Base-by-base conservation (phyloP, 2,113 vertebrate species). In the Saccopteryx leptura region DNA sequence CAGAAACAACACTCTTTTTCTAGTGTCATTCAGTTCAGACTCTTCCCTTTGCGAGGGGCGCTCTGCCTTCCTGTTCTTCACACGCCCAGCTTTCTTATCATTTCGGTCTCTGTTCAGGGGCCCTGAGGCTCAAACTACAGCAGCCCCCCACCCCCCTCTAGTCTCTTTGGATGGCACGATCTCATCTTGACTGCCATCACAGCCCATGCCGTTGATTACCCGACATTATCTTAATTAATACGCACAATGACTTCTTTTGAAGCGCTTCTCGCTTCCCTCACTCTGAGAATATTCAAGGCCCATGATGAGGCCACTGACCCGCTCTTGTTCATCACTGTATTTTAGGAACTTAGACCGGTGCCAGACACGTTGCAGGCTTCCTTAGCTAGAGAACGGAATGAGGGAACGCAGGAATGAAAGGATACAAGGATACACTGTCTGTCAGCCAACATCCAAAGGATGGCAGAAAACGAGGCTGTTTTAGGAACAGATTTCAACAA, bases 21-120 rank as follows among this genome's bases (percentile, higher is more conserved):
- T 2, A 17, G 24, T 52, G 50, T 74, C 23, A 52, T 14, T 23
- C 28, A 54, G 9, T 60, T 74, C 66, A 60, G 19, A 26, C 52
- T 54, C 28, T 17, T 69, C 1, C 31, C 7, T 54, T 1, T 23
- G 19, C 6, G 7, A 0, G 18, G 9, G 3, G 9, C 9, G 8
- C 52, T 48, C 14, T 46, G 13, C 12, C 17, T 18, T 7, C 48
- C 46, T 69, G 7, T 19, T 26, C 21, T 26, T 39, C 9, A 4
- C 33, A 33, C 5, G 1, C n/a, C 21, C 9, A 17, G 6, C 23
- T 23, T 46, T 71, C 39, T 66, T n/a, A 5, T 4, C 74, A 24
- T 9, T 26, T 9, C 2, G 11, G 17, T 21, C n/a, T 75, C 26
- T 23, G 60, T 15, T 58, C 33, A 54, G 15, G 9, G 15, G 2